Conservation (phyloP, 2,797 vertebrate genomes). For the Catostomus latipinnis region DNA sequence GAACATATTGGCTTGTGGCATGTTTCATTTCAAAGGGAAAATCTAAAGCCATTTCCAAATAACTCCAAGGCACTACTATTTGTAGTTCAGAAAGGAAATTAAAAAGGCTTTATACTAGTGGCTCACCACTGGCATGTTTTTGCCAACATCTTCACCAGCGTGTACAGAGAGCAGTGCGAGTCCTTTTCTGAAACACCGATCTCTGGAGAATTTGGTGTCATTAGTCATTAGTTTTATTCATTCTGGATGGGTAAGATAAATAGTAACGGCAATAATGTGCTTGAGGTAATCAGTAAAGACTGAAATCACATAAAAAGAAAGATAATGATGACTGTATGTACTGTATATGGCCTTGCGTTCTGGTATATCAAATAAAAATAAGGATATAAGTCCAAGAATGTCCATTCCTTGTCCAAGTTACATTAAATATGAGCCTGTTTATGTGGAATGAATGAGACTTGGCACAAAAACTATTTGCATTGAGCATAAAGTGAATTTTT, state of each 20-base stretch:
- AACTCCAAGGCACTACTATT: constrained; percentile 32
- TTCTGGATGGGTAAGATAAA: not conserved
- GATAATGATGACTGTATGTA: too few species aligned
- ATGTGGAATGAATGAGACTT: constrained; percentile 14
- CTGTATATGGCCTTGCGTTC: not conserved
- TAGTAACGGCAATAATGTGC: not conserved
- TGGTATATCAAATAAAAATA: not conserved
- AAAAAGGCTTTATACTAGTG: constrained; percentile 38
- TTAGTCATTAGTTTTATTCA: not conserved
- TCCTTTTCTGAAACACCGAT: not conserved
- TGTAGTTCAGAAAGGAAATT: constrained; percentile 32
- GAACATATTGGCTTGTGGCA: constrained; percentile 19
- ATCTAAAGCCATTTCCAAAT: constrained; percentile 30
- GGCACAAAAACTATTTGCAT: not conserved
- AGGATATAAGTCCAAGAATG: not conserved
- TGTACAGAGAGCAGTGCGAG: not conserved
- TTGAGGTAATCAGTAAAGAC: constrained; percentile 1
- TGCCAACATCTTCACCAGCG: not conserved
- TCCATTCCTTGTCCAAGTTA: not conserved
- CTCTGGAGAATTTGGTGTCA: not conserved
- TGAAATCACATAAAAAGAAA: not conserved
- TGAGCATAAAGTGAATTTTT: not conserved
- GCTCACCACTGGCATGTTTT: constrained; percentile 20
- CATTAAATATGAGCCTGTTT: constrained; percentile 5
- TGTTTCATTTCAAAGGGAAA: constrained; percentile 34